Conservation (phyloP, 2,797 vertebrate species). For the Mus minutoides region DNA sequence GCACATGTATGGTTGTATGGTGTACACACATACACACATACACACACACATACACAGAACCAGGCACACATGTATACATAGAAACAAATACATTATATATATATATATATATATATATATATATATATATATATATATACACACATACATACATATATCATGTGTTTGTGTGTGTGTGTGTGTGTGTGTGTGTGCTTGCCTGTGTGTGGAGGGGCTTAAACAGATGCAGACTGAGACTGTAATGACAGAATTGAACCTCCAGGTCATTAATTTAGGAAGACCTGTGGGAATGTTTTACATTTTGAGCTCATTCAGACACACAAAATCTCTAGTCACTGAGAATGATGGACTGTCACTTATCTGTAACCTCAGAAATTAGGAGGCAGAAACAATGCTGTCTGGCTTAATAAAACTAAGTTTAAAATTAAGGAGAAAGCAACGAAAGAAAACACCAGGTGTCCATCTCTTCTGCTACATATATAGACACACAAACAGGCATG, state of each 20-base stretch:
- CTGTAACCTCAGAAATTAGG: background rate
- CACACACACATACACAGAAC: too few species aligned
- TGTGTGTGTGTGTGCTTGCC: background rate
- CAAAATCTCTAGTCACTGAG: conserved; percentile 56
- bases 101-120: too few species aligned
- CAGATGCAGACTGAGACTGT: conserved; percentile 28
- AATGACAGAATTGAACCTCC: conserved; percentile 50
- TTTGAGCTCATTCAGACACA: conserved; percentile 67
- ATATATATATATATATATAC: too few species aligned
- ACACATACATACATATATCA: too few species aligned
- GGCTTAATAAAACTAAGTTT: background rate
- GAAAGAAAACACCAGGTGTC: background rate
- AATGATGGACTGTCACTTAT: background rate
- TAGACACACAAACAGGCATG: background rate
- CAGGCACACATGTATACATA: background rate
- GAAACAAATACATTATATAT: background rate
- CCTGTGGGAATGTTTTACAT: conserved; percentile 33
- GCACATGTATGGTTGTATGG: background rate
- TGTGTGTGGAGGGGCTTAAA: background rate
- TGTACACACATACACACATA: background rate
- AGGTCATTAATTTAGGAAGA: conserved; percentile 62
- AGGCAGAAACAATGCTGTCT: background rate
- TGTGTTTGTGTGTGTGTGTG: accelerated
- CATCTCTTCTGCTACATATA: background rate
- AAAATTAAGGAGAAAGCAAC: background rate